A percentile compares a stretch with the other conserved stretches of the same genome.
These are phyloP conservation scores for Cepaea nemoralis DNA, from an alignment of 1,140 invertebrate species.

Conservation along the genomic window DNA sequence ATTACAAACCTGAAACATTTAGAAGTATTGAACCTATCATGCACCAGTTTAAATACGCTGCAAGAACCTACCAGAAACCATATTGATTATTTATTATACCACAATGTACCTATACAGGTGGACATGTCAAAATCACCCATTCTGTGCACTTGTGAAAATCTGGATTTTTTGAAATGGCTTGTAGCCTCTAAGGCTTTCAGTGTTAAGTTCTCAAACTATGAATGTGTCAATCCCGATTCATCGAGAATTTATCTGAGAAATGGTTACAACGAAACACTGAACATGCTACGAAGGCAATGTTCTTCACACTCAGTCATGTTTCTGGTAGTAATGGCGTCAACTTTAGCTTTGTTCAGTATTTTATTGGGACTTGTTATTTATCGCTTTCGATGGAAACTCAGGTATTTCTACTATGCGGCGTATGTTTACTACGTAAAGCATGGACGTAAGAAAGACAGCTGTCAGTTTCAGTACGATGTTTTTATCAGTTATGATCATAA, in stretches of 20 bases:
- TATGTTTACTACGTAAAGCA: constrained; percentile 36
- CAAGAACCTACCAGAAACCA: neutral
- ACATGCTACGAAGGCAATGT: neutral
- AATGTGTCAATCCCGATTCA: neutral
- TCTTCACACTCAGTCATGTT: constrained; percentile 11
- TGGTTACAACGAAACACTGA: neutral
- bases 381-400: constrained; percentile 53
- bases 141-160: neutral
- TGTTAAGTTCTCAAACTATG: neutral
- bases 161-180: constrained; percentile 11
- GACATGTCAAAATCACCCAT: neutral
- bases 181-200: neutral
- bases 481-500: constrained; percentile 55
- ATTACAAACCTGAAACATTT: constrained; percentile 43
- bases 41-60: neutral
- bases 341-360: constrained; percentile 33
- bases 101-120: neutral
- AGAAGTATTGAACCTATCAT: constrained; percentile 37
- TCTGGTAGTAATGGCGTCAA: constrained; percentile 2
- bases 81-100: neutral
- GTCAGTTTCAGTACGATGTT: constrained; percentile 50
- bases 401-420: constrained; percentile 55
- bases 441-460: neutral
- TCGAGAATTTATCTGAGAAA: neutral
- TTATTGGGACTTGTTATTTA: constrained; percentile 40